phyloP scores from a whole-genome alignment of 2,888 invertebrate genomes.

The Polydrusus cervinus region DNA sequence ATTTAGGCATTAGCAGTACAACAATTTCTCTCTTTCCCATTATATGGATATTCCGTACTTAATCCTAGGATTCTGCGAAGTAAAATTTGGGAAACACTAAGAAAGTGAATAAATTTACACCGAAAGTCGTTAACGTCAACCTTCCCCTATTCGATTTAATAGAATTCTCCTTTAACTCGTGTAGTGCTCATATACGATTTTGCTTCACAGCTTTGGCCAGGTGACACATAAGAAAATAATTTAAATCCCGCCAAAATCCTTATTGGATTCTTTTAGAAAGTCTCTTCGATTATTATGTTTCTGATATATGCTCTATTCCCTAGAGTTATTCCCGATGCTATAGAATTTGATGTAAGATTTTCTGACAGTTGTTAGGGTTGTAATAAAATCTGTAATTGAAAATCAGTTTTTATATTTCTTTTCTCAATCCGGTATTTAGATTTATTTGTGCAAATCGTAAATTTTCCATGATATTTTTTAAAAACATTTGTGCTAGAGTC shows the following conservation, averaged over 20 bases:
- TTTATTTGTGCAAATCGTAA: too few species aligned
- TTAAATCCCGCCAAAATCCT: slow-evolving; percentile 39
- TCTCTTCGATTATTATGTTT: slow-evolving; percentile 32
- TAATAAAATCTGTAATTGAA: not conserved
- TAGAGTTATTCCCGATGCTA: not conserved
- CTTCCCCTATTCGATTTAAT: slow-evolving; percentile 18
- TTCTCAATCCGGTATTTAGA: not conserved
- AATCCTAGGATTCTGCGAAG: not conserved
- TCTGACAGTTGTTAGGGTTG: not conserved
- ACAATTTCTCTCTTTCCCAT: too few species aligned
- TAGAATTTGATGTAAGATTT: not conserved
- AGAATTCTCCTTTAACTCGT: slow-evolving; percentile 18
- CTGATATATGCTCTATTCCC: slow-evolving; percentile 18
- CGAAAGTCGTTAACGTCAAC: slow-evolving; percentile 2
- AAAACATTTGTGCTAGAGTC: too few species aligned
- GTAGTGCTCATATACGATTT: slow-evolving; percentile 22
- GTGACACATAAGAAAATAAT: slow-evolving; percentile 41
- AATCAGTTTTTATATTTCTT: slow-evolving; percentile 1
- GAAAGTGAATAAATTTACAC: not conserved
- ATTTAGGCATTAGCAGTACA: too few species aligned
- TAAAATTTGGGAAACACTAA: not conserved
- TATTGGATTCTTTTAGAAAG: slow-evolving; percentile 39
- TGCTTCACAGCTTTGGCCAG: slow-evolving; percentile 30
- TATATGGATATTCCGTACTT: too few species aligned
- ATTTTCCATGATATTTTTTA: too few species aligned